phyloP scores from a whole-genome alignment of 2,888 invertebrate genomes.

The Emmelina monodactyla region DNA sequence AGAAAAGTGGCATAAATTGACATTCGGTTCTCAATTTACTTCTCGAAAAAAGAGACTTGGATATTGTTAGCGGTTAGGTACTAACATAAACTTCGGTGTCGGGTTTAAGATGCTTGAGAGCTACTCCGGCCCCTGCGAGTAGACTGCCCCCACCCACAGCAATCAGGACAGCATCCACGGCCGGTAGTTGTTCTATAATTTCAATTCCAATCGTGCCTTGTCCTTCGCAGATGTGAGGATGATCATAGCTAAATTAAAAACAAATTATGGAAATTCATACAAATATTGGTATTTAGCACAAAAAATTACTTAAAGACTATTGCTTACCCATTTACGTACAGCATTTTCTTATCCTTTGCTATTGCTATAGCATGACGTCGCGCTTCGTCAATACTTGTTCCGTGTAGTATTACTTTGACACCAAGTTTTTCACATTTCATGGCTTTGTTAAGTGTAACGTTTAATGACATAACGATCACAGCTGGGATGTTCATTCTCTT shows the following conservation, averaged over 20 bases:
- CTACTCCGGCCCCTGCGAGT: conserved; percentile 85
- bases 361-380: conserved; percentile 77
- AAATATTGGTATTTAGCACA: conserved; percentile 1
- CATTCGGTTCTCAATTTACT: neutral
- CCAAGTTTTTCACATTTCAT: conserved; percentile 81
- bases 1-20: conserved; percentile 1
- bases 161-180: conserved; percentile 86
- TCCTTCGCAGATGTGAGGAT: conserved; percentile 92
- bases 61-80: conserved; percentile 2
- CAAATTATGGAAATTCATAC: conserved; percentile 2
- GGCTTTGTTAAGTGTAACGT: conserved; percentile 91
- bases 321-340: conserved; percentile 86
- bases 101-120: conserved; percentile 86
- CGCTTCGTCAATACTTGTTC: conserved; percentile 80
- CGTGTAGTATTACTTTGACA: conserved; percentile 80
- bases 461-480: conserved; percentile 87
- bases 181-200: conserved; percentile 85
- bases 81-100: conserved; percentile 85
- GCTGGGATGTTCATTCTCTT: conserved; percentile 72
- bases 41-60: neutral
- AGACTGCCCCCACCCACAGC: conserved; percentile 95
- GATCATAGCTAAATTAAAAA: conserved; percentile 78
- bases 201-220: conserved; percentile 95
- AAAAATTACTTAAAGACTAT: neutral
- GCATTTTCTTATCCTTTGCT: conserved; percentile 72